Base-by-base conservation (phyloP, 1,140 invertebrate genomes). In the Amphibalanus amphitrite region DNA sequence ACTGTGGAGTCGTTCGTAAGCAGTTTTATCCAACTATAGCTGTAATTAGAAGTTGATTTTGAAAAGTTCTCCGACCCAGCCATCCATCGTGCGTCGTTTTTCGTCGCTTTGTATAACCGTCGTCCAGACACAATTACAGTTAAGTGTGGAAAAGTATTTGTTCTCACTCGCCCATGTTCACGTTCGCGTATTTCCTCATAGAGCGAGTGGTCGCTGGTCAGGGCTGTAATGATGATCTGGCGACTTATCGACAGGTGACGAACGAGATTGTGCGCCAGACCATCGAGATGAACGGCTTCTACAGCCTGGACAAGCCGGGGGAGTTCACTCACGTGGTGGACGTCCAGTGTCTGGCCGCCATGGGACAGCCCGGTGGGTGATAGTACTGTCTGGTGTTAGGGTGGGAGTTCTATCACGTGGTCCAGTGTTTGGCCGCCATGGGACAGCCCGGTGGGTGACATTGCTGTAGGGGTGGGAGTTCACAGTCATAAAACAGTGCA, bases 271-370 rank as follows among this genome's bases (percentile, higher is more conserved):
- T 97, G 0, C 84, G 95, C 29, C 95, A 97, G 80, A 88, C 92
- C 0, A 95, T 98, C 89, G 93, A 97, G 77, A 96, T 93, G 89
- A 90, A 91, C 74, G 95, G 95, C 29, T 97, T 97, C 81, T 98
- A 97, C 78, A 96, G 90, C 76, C 82, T 98, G 71, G 95, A 97
- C 79, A 97, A 97, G 82, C 95, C 95, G 0, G 95, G 95, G 30
- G 95, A 97, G 78, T 97, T 97, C 77, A 93, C 87, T 0, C 89
- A 87, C 20, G 89, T 98, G 74, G 85, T 92, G 8, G 95, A 97
- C 80, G 87, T 97, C 23, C 93, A 92, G 77, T 97, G 95, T 82
- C 82, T 97, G 73, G 93, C 88, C 28, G n/a, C n/a, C n/a, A n/a
- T n/a, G n/a, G n/a, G n/a, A n/a, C n/a, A n/a, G n/a, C n/a, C n/a